Conservation (phyloP, 2,888 invertebrate species). For the Entomobrya proxima region DNA sequence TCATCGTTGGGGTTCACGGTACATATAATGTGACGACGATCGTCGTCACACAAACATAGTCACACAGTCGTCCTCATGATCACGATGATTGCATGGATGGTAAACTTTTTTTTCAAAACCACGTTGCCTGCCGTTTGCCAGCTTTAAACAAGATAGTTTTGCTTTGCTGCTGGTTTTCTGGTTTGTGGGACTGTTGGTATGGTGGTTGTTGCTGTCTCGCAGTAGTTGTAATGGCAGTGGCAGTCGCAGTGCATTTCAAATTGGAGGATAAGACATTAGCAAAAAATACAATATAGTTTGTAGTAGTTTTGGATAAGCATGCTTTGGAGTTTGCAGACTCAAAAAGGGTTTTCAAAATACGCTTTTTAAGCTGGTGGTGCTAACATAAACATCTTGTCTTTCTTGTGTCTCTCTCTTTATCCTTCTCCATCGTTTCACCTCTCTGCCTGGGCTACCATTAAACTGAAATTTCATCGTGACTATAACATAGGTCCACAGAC, state of each 20-base stretch:
- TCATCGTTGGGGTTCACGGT: not conserved
- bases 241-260: constrained; percentile 7
- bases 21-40: constrained; percentile 14
- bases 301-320: not conserved
- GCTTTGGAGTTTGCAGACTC: not conserved
- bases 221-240: too few relatives aligned
- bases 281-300: not conserved
- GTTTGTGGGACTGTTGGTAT: not conserved
- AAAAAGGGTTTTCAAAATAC: not conserved
- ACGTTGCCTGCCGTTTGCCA: constrained; percentile 23
- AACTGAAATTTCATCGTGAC: constrained; percentile 8
- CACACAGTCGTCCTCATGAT: not conserved
- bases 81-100: not conserved
- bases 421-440: constrained; percentile 52
- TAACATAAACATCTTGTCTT: constrained; percentile 46
- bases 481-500: not conserved
- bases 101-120: constrained; percentile 42
- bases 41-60: constrained; percentile 10
- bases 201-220: constrained; percentile 27
- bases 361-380: constrained; percentile 22
- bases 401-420: constrained; percentile 18
- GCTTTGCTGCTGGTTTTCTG: constrained; percentile 9
- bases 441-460: constrained; percentile 1
- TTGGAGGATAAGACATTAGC: not conserved
- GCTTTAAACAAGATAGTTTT: not conserved